Conservation (phyloP, 2,797 vertebrate species). For the Acomys russatus region DNA sequence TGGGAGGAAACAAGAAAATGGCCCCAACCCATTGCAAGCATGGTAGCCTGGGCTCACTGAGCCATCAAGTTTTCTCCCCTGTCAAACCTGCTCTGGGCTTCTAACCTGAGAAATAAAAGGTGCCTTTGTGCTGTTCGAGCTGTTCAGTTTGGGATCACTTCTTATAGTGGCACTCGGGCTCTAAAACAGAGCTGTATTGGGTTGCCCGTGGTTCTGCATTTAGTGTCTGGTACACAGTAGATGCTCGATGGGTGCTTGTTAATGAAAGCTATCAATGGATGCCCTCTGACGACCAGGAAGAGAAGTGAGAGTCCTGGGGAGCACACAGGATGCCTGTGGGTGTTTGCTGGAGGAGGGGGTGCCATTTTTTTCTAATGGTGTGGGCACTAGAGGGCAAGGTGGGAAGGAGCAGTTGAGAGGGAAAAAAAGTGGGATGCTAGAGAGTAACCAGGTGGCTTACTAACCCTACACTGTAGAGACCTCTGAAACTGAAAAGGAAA, state of each 20-base stretch:
- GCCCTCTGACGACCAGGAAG: not conserved
- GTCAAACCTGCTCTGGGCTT: not conserved
- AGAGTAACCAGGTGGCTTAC: not conserved
- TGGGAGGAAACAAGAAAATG: not conserved
- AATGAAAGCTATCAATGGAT: not conserved
- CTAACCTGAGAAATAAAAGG: not conserved
- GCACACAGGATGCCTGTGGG: not conserved
- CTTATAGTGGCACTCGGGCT: not conserved
- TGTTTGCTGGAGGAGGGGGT: not conserved
- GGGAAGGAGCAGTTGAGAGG: not conserved
- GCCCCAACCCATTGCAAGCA: not conserved
- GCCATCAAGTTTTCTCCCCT: not conserved
- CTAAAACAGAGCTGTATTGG: rapidly evolving
- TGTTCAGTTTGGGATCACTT: not conserved
- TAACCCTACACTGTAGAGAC: not conserved
- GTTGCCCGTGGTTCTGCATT: rapidly evolving
- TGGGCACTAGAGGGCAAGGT: not conserved
- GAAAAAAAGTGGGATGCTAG: too few relatives aligned
- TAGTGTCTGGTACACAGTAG: not conserved
- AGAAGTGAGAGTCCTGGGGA: not conserved
- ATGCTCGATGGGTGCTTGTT: not conserved
- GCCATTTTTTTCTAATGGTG: not conserved
- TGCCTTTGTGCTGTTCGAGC: not conserved
- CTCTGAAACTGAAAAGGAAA: not conserved
- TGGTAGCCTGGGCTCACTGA: not conserved